Percentiles rank a stretch among this genome's conserved stretches.
Evolutionary conservation across 2,888 invertebrate species (phyloP).

Genomic region (Odontothrips loti): DNA sequence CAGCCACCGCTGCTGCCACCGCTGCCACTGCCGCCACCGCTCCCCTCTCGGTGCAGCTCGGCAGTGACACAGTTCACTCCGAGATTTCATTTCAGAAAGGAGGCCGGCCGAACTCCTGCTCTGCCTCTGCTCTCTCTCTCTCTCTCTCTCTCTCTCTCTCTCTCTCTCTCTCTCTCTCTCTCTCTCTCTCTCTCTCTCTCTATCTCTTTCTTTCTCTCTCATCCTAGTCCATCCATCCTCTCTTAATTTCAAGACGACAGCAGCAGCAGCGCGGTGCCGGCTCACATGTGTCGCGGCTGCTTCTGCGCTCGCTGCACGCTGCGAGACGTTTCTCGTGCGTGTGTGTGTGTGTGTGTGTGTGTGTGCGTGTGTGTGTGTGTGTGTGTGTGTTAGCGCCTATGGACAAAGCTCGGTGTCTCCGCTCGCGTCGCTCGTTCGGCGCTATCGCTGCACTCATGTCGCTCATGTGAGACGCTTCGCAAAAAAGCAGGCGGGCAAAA

Average conservation of each 20-base stretch:
- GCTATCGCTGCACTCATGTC: too few species aligned
- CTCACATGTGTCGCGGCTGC: too few species aligned
- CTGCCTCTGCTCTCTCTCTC: background rate
- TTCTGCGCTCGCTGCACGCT: background rate
- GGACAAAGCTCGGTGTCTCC: background rate
- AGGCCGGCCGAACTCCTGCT: background rate
- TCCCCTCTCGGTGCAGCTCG: background rate
- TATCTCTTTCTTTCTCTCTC: too few species aligned
- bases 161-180: too few species aligned
- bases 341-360: background rate
- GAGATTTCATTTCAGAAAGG: slow-evolving; percentile 26
- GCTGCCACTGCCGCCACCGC: background rate
- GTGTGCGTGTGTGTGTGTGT: background rate
- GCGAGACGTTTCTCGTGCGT: too few species aligned
- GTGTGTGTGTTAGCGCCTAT: background rate
- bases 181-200: too few species aligned
- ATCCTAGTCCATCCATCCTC: too few species aligned
- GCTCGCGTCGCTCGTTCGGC: too few species aligned
- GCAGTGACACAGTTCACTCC: slow-evolving; percentile 22
- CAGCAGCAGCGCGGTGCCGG: too few species aligned
- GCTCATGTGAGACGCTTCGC: too few species aligned
- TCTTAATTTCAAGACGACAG: too few species aligned
- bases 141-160: background rate
- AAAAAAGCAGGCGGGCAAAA: background rate
- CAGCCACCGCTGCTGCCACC: background rate